Conservation (phyloP, 1,140 invertebrate species). For the Plectrocnemia conspersa region DNA sequence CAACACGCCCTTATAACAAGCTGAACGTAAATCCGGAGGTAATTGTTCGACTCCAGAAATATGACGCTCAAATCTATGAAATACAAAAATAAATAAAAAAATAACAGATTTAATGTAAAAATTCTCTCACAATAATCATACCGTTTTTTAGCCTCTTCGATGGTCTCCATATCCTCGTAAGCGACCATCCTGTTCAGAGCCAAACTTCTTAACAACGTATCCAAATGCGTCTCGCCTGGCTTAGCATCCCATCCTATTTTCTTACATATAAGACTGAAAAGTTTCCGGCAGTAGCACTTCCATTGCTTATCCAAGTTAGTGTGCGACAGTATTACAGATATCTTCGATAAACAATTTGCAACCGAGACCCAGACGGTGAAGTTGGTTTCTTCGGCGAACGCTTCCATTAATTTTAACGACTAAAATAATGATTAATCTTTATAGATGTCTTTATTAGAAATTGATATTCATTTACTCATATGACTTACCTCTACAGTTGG, state of each 20-base stretch:
- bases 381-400: conserved; percentile 81
- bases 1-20: conserved; percentile 83
- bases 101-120: no score
- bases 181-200: conserved; percentile 76
- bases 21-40: conserved; percentile 80
- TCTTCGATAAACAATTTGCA: conserved; percentile 69
- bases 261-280: conserved; percentile 65
- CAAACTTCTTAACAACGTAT: conserved; percentile 78
- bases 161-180: conserved; percentile 70
- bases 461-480: conserved; percentile 31
- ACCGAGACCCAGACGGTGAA: conserved; percentile 91
- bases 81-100: not conserved
- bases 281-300: conserved; percentile 64
- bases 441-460: conserved; percentile 1
- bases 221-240: conserved; percentile 72
- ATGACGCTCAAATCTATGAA: conserved; percentile 65
- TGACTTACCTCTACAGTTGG: conserved; percentile 68
- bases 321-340: conserved; percentile 71
- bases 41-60: conserved; percentile 57
- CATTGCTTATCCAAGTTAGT: conserved; percentile 70
- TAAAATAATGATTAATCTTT: conserved; percentile 34
- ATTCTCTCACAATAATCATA: no score
- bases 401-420: conserved; percentile 62
- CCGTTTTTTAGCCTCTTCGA: conserved; percentile 68
- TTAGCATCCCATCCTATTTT: conserved; percentile 75